A percentile compares a stretch with the other conserved stretches of the same genome.
Conservation (phyloP, 2,888 invertebrate species). For the Polyommatus icarus region DNA sequence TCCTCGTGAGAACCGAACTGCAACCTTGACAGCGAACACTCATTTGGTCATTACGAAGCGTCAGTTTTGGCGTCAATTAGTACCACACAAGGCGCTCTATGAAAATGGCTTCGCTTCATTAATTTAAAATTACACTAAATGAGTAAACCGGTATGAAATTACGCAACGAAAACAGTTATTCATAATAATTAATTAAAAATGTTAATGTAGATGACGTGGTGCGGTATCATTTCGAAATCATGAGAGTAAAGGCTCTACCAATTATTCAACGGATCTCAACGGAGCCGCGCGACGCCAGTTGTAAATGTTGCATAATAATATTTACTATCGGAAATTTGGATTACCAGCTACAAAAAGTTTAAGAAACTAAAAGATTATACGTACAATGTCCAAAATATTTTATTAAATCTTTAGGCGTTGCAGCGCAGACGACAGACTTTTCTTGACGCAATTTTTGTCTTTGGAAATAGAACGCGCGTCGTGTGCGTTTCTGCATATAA, state of each 20-base stretch:
- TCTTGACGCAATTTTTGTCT: no score
- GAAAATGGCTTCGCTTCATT: slow-evolving; percentile 28
- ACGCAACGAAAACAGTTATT: slow-evolving; percentile 41
- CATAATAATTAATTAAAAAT: slow-evolving; percentile 41
- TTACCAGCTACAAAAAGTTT: no score
- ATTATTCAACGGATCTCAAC: background rate
- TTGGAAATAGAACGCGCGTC: no score
- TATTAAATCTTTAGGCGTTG: no score
- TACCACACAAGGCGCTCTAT: slow-evolving; percentile 43
- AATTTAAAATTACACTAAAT: slow-evolving; percentile 25
- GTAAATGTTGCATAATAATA: no score
- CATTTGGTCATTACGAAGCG: slow-evolving; percentile 68
- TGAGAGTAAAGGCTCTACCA: background rate
- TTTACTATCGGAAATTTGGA: no score
- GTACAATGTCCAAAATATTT: no score
- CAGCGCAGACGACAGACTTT: no score
- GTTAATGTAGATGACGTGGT: slow-evolving; percentile 39
- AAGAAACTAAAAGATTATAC: no score
- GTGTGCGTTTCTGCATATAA: no score
- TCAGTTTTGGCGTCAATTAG: slow-evolving; percentile 61
- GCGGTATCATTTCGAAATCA: background rate
- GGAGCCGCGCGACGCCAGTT: no score
- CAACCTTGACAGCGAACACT: slow-evolving; percentile 70
- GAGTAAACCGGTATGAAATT: slow-evolving; percentile 17
- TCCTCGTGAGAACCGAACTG: slow-evolving; percentile 67